Evolutionary conservation across 2,113 vertebrate genomes (phyloP).

Genomic region (Sakesphorus luctuosus): DNA sequence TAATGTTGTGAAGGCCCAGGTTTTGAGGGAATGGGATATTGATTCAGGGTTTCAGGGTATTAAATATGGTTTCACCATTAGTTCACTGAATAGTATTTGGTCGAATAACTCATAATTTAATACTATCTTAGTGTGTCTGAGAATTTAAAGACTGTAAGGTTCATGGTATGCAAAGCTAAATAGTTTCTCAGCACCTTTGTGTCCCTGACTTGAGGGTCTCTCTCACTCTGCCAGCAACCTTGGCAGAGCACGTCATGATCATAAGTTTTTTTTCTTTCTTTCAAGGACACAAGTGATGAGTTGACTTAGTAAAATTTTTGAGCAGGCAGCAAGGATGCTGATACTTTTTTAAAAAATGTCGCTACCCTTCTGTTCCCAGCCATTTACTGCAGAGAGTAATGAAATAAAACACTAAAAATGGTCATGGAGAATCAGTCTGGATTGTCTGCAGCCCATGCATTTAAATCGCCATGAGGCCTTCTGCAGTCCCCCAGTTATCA

Average conservation of each 20-base stretch:
- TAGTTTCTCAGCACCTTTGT: not conserved
- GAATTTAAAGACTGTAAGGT: not conserved
- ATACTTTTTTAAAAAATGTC: not conserved
- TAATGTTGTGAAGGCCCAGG: not conserved
- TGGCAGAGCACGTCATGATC: not conserved
- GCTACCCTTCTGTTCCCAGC: not conserved
- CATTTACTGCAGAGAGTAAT: conserved; percentile 3
- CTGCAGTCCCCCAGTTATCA: conserved; percentile 56
- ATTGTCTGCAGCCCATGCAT: conserved; percentile 32
- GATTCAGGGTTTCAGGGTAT: not conserved
- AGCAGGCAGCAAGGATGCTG: not conserved
- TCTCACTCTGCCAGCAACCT: fast-evolving
- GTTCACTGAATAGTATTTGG: not conserved
- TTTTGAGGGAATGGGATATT: not conserved
- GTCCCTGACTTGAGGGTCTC: not conserved
- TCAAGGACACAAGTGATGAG: not conserved
- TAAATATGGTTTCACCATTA: not conserved
- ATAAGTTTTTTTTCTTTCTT: not conserved
- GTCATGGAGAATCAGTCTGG: not conserved
- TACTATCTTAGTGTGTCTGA: not conserved
- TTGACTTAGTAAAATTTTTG: not conserved
- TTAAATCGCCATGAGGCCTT: conserved; percentile 49
- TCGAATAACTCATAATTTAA: not conserved
- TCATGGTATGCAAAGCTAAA: not conserved
- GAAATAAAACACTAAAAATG: conserved; percentile 14